These are phyloP conservation scores for Poeciliopsis infans DNA, from an alignment of 2,797 vertebrate species.

Conservation along the genomic window DNA sequence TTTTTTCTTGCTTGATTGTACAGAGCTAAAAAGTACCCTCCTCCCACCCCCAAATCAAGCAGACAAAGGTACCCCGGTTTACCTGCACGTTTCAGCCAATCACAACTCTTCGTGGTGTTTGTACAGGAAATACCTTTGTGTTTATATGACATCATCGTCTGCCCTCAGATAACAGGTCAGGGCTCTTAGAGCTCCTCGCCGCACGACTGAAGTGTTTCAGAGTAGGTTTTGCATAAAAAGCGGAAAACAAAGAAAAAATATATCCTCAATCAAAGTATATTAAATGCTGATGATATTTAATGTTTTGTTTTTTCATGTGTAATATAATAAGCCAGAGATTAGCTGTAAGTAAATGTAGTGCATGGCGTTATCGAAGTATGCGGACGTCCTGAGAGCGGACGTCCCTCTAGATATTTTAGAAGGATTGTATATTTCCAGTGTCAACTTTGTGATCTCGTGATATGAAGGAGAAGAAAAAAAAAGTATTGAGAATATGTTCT, in stretches of 20 bases:
- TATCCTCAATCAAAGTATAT: constrained; percentile 60
- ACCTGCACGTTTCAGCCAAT: constrained; percentile 70
- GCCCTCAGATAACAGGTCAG: constrained; percentile 56
- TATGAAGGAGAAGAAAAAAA: constrained; percentile 79
- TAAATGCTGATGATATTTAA: constrained; percentile 63
- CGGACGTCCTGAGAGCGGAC: constrained; percentile 73
- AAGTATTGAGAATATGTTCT: constrained; percentile 89
- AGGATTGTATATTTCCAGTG: constrained; percentile 89
- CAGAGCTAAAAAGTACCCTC: constrained; percentile 30
- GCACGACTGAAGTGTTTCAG: constrained; percentile 64
- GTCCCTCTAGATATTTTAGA: constrained; percentile 89
- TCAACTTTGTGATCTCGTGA: constrained; percentile 94
- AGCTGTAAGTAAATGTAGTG: constrained; percentile 83
- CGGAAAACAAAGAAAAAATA: constrained; percentile 48
- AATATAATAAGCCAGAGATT: constrained; percentile 80
- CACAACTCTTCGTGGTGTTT: constrained; percentile 50
- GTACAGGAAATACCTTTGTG: constrained; percentile 51
- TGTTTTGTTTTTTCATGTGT: constrained; percentile 75
- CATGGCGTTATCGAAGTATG: constrained; percentile 80
- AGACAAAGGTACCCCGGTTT: constrained; percentile 64
- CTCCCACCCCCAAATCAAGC: background rate
- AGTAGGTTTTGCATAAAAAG: constrained; percentile 70
- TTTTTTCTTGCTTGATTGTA: constrained; percentile 27
- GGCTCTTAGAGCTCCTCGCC: constrained; percentile 55
- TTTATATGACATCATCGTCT: constrained; percentile 39